phyloP scores from a whole-genome alignment of 1,140 invertebrate genomes.

The Eupristina koningsbergeri region DNA sequence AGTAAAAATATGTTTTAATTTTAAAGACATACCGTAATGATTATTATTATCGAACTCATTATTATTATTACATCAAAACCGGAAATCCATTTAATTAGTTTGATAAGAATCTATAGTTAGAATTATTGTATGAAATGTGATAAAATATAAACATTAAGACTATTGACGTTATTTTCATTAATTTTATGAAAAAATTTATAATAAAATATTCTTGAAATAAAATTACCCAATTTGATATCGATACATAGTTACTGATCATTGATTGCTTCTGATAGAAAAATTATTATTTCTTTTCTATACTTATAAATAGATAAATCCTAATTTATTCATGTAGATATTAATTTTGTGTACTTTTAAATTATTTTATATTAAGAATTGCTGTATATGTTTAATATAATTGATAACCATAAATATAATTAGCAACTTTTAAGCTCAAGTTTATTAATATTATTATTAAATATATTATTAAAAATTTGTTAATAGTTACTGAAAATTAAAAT shows the following conservation, averaged over 20 bases:
- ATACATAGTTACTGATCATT: background rate
- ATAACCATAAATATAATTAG: too few relatives aligned
- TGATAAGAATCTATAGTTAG: background rate
- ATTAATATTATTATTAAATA: too few relatives aligned
- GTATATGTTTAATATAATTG: too few relatives aligned
- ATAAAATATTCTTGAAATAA: too few relatives aligned
- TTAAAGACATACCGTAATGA: too few relatives aligned
- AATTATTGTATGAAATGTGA: background rate
- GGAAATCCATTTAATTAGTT: background rate
- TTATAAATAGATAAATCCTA: background rate
- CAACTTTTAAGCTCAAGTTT: too few relatives aligned
- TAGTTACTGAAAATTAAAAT: background rate
- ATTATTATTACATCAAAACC: background rate
- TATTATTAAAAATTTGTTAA: background rate
- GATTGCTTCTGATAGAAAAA: background rate
- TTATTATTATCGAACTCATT: too few relatives aligned
- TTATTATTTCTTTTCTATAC: background rate
- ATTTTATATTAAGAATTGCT: background rate
- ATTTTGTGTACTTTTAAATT: background rate
- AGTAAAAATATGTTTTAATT: too few relatives aligned
- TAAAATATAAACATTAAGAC: too few relatives aligned
- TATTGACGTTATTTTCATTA: too few relatives aligned
- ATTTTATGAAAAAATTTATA: too few relatives aligned
- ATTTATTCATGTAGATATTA: background rate
- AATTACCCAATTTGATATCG: background rate